These are phyloP conservation scores for Papilio polyxenes DNA, from an alignment of 1,140 invertebrate species.

Conservation along the genomic window DNA sequence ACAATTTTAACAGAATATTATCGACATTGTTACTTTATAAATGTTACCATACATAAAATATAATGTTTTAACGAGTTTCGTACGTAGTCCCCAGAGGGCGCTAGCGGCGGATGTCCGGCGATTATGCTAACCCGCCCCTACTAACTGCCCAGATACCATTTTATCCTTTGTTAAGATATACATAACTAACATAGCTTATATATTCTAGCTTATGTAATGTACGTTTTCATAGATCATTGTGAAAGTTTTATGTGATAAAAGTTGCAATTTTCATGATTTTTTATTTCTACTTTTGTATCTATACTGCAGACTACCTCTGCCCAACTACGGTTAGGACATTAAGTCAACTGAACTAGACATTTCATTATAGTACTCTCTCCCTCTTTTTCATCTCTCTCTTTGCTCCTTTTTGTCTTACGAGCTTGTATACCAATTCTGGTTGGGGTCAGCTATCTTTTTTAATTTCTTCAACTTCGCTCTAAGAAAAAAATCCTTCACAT, in stretches of 20 bases:
- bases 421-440: too few relatives aligned
- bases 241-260: too few relatives aligned
- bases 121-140: neutral
- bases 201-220: neutral
- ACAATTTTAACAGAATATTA: neutral
- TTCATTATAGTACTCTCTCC: too few relatives aligned
- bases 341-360: too few relatives aligned
- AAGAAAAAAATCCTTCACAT: neutral
- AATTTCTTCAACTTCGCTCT: too few relatives aligned
- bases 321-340: too few relatives aligned
- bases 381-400: too few relatives aligned
- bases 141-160: neutral
- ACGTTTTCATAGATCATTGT: neutral
- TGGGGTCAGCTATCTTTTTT: too few relatives aligned
- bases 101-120: neutral
- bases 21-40: neutral
- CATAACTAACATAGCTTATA: neutral
- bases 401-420: too few relatives aligned
- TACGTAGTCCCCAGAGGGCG: constrained; percentile 7
- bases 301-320: too few relatives aligned
- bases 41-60: neutral
- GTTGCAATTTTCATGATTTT: too few relatives aligned
- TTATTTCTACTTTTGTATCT: too few relatives aligned
- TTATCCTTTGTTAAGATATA: neutral
- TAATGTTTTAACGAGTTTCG: neutral